Conservation (phyloP, 2,888 invertebrate species). For the Lysandra coridon region DNA sequence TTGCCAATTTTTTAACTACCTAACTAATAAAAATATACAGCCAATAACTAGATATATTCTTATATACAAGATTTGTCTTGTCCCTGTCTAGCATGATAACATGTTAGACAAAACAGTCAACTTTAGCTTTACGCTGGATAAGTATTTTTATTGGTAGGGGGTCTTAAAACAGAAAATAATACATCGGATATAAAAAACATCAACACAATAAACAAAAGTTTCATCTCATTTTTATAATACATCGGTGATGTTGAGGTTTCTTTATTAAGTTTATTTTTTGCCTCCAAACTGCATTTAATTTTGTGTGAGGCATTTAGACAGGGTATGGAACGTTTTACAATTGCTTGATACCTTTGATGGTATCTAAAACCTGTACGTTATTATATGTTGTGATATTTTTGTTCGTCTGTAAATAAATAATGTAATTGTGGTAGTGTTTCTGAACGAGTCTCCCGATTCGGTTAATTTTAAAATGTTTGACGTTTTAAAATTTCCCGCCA, state of each 20-base stretch:
- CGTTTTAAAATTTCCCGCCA: slow-evolving; percentile 3
- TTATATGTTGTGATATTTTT: slow-evolving; percentile 24
- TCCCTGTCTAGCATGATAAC: too few species aligned
- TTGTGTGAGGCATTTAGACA: slow-evolving; percentile 70
- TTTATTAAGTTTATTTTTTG: slow-evolving; percentile 44
- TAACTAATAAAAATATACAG: too few species aligned
- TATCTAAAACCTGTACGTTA: slow-evolving; percentile 11
- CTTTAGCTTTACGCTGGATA: too few species aligned
- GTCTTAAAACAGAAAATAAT: too few species aligned
- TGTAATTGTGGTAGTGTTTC: slow-evolving; percentile 12
- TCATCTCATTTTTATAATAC: slow-evolving; percentile 21
- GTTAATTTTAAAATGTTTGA: background rate
- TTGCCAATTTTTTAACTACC: too few species aligned
- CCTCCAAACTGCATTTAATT: slow-evolving; percentile 59
- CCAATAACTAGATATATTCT: too few species aligned
- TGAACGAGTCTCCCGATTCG: background rate
- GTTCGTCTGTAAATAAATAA: background rate
- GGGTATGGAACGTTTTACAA: slow-evolving; percentile 56
- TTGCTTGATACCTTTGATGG: background rate
- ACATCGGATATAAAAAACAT: too few species aligned
- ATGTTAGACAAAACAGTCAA: too few species aligned
- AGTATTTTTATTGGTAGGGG: too few species aligned
- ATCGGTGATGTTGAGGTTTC: slow-evolving; percentile 38
- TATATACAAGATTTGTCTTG: too few species aligned
- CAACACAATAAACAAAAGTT: background rate